Evolutionary conservation across 2,888 invertebrate genomes (phyloP).

Genomic region (Parnassius glacialis): DNA sequence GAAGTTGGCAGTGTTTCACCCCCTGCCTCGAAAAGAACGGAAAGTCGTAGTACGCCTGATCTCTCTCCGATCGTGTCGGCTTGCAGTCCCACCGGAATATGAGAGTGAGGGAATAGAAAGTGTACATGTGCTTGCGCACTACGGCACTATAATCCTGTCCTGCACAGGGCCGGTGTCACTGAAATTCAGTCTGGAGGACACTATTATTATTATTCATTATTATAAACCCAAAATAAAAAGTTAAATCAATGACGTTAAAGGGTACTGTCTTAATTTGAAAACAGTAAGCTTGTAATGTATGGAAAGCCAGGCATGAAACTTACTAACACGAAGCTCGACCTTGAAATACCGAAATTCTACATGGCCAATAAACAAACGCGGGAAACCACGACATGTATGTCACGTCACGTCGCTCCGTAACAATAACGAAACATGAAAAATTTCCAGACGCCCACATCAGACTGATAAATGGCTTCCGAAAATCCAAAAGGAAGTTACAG

Average conservation of each 20-base stretch:
- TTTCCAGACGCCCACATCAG: slow-evolving; percentile 80
- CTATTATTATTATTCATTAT: too few relatives aligned
- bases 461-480: slow-evolving; percentile 83
- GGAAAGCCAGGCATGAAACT: not conserved
- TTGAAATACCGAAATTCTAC: slow-evolving; percentile 46
- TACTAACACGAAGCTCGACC: slow-evolving; percentile 34
- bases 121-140: too few relatives aligned
- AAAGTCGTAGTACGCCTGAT: too few relatives aligned
- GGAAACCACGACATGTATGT: slow-evolving; percentile 56
- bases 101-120: too few relatives aligned
- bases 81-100: too few relatives aligned
- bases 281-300: not conserved
- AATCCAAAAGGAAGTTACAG: slow-evolving; percentile 83
- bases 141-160: too few relatives aligned
- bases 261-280: not conserved
- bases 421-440: slow-evolving; percentile 82
- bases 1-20: too few relatives aligned
- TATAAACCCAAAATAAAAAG: not conserved
- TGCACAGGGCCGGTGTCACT: too few relatives aligned
- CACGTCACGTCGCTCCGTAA: slow-evolving; percentile 67
- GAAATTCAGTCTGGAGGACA: too few relatives aligned
- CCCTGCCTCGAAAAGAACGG: too few relatives aligned
- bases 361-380: slow-evolving; percentile 60
- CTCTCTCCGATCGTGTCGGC: too few relatives aligned
- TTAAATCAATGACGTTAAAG: not conserved